Evolutionary conservation across 1,140 invertebrate genomes (phyloP), one percentile per base, ranked within the genome.

Genomic region (Saccostrea echinata): DNA sequence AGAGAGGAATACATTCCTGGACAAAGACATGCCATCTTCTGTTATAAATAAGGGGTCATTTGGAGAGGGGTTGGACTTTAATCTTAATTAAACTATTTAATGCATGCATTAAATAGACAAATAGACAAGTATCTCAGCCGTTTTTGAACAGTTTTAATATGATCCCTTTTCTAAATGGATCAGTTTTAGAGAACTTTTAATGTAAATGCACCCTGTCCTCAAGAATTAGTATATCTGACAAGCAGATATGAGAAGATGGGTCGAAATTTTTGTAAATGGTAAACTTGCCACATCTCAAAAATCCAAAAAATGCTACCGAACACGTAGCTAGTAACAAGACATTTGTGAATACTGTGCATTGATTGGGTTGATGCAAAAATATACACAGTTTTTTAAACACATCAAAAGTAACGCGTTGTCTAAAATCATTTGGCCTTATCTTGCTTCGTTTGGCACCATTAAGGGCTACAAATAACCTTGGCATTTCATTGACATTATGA

Each of bases 141-240:
- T 2, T 85, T 24, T 30, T 35, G 43, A 57, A 83, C 11, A 88
- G n/a, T 13, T 43, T 64, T 1, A 88, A 85, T 27, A 18, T 81
- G 12, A 88, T 33, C n/a, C 84, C 84, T 21, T 82, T 21, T 51
- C 87, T 81, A 64, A 85, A 88, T 27, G 87, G 87, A 27, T 88
- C 87, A 18, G 87, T 85, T 82, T 88, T 88, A 16, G 87, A 88
- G n/a, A n/a, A n/a, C n/a, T n/a, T n/a, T n/a, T n/a, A 9, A 18
- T 21, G 57, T 82, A 88, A 30, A 11, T 24, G 43, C 3, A 51
- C 51, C 12, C 21, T 51, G 30, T 61, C 33, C 51, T 52, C n/a
- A 21, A 2, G n/a, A 43, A 85, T 21, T 6, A 1, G 3, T 11
- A 88, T 1, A 85, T 88, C 87, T 30, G 9, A 21, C 51, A 82